These are phyloP conservation scores for Epistrophe eligans DNA, from an alignment of 2,888 invertebrate species.

Conservation along the genomic window DNA sequence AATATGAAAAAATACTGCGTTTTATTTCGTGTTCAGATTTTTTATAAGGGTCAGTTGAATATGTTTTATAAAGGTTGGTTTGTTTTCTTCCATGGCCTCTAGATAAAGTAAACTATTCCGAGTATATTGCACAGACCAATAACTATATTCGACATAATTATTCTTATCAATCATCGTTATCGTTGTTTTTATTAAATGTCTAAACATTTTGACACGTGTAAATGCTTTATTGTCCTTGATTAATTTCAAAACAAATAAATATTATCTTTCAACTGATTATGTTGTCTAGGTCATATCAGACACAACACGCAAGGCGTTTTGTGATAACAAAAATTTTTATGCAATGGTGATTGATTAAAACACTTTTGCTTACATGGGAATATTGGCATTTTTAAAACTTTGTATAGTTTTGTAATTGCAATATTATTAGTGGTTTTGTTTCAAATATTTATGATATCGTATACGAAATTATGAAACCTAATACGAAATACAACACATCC, in stretches of 20 bases:
- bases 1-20: constrained; percentile 1
- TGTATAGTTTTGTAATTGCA: too few species aligned
- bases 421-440: too few species aligned
- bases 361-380: too few species aligned
- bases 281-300: not conserved
- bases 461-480: too few species aligned
- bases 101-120: not conserved
- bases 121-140: not conserved
- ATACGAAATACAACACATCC: too few species aligned
- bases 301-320: not conserved
- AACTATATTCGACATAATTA: not conserved
- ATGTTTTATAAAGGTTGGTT: not conserved
- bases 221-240: constrained; percentile 13
- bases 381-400: too few species aligned
- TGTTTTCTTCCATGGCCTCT: not conserved
- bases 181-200: constrained; percentile 12
- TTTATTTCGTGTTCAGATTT: not conserved
- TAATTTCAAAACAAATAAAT: constrained; percentile 7
- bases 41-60: not conserved
- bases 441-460: too few species aligned
- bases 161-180: constrained; percentile 26
- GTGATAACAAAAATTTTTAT: not conserved
- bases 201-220: constrained; percentile 16
- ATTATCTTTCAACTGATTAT: constrained; percentile 2
- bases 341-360: too few species aligned